These are phyloP conservation scores for Brachionus calyciflorus DNA, from an alignment of 1,140 invertebrate genomes.

Conservation along the genomic window DNA sequence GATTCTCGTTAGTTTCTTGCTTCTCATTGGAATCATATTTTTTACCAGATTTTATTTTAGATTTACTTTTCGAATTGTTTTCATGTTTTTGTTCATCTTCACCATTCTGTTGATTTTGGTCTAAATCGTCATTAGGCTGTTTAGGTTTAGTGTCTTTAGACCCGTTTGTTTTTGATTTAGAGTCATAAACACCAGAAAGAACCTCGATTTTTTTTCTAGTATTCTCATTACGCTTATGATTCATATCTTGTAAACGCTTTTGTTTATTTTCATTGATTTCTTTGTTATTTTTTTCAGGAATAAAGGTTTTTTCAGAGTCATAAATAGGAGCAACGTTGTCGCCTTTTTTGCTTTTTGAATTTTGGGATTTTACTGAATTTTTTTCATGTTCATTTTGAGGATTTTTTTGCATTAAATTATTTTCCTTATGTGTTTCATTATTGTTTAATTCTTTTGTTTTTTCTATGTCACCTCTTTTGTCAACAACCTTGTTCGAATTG, in stretches of 20 bases:
- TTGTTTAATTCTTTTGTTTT: not conserved
- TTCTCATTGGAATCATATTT: too few relatives aligned
- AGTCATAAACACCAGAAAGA: not conserved
- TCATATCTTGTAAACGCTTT: not conserved
- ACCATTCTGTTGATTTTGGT: too few relatives aligned
- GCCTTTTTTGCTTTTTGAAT: slow-evolving; percentile 46
- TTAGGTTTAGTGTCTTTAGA: slow-evolving; percentile 49
- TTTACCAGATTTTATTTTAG: too few relatives aligned
- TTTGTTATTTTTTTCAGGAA: not conserved
- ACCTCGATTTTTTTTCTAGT: slow-evolving; percentile 46
- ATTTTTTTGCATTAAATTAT: not conserved
- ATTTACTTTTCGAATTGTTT: too few relatives aligned
- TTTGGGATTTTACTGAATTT: slow-evolving; percentile 29
- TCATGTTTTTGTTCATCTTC: too few relatives aligned
- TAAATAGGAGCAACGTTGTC: slow-evolving; percentile 14
- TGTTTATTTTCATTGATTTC: not conserved
- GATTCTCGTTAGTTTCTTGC: too few relatives aligned
- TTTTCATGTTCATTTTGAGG: slow-evolving; percentile 24
- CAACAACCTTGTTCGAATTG: not conserved
- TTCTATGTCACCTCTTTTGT: too few relatives aligned
- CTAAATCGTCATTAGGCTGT: too few relatives aligned
- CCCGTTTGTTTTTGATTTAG: slow-evolving; percentile 33
- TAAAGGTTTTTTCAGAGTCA: not conserved
- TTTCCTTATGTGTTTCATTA: not conserved
- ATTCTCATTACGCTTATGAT: slow-evolving; percentile 40